A percentile compares a stretch with the other conserved stretches of the same genome.
phyloP scores from a whole-genome alignment of 2,888 invertebrate genomes.

The Microctonus aethiopoides region DNA sequence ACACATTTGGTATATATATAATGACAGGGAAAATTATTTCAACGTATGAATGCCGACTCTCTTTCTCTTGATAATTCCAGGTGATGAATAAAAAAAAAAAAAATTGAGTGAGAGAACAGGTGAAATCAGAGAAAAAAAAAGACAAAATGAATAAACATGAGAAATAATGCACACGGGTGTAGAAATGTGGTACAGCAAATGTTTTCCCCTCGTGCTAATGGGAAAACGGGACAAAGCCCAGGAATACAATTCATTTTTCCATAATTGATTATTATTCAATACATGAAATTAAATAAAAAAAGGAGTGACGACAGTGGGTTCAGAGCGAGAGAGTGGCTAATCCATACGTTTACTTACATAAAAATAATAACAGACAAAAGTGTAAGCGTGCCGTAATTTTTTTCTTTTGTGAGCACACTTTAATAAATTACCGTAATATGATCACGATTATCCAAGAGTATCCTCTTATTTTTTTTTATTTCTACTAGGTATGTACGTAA shows the following conservation, averaged over 20 bases:
- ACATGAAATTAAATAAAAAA: background rate
- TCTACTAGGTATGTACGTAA: slow-evolving; percentile 34
- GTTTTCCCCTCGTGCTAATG: slow-evolving; percentile 43
- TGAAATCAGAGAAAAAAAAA: slow-evolving; percentile 23
- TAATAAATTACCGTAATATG: slow-evolving; percentile 37
- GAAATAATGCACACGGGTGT: background rate
- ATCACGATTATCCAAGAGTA: slow-evolving; percentile 47
- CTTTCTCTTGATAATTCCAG: background rate
- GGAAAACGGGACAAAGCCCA: slow-evolving; percentile 38
- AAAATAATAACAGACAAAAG: slow-evolving; percentile 7
- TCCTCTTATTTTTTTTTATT: slow-evolving; percentile 45
- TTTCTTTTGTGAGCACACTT: slow-evolving; percentile 40
- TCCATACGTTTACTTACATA: slow-evolving; percentile 7
- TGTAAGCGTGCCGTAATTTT: slow-evolving; percentile 15
- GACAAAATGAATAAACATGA: background rate
- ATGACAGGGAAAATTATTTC: background rate
- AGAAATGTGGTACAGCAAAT: slow-evolving; percentile 23
- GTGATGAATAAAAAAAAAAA: background rate
- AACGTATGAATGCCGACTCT: slow-evolving; percentile 24
- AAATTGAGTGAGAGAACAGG: background rate
- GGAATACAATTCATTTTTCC: background rate
- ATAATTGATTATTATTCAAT: background rate
- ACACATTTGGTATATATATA: slow-evolving; percentile 11
- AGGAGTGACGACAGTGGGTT: background rate
- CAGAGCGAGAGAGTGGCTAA: background rate